Base-by-base conservation (phyloP, 2,888 invertebrate species). In the Andrena dorsata region DNA sequence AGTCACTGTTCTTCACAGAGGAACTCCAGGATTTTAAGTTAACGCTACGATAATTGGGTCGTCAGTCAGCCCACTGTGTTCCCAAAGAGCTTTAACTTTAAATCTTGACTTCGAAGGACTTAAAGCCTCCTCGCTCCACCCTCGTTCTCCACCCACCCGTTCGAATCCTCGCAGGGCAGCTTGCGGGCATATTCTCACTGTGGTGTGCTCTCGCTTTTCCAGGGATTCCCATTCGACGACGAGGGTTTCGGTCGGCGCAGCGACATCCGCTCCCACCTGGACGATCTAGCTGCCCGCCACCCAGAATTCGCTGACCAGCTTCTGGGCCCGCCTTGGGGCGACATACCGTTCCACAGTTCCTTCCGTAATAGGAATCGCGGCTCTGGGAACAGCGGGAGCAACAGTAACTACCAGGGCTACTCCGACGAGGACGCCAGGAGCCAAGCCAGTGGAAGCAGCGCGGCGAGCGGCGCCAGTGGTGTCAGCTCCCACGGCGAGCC, bases 271-370 rank as follows among this genome's bases (percentile, higher is more conserved):
- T 92, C 94, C 0, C 95, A 95, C 80, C 95, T 97, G 93, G 96
- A 96, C 94, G 96, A 96, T 92, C 94, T 97, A 87, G 97, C 96
- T 61, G 94, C 96, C 86, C 95, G 97, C 13, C 96, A 97, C 93
- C 97, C 97, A 51, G 96, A 97, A 92, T 96, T 97, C 90, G 97
- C 97, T 82, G 96, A 96, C 91, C 96, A 96, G 74, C 94, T 97
- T 88, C 94, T 95, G 73, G 90, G 93, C 6, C 89, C 94, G 2
- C 89, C 92, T 47, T 94, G 93, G 93, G 91, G 87, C 30, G 92
- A 93, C 53, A 88, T 90, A 58, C 92, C 93, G 7, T 92, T 93
- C 63, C 90, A 89, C 63, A 90, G 91, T 0, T 83, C 90, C 1
- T 73, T 89, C 35, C 88, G 91, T 23, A 88, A 89, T 32, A 89